These are phyloP conservation scores for Pseudobourletiella spinata DNA, from an alignment of 1,140 invertebrate genomes.

Conservation along the genomic window DNA sequence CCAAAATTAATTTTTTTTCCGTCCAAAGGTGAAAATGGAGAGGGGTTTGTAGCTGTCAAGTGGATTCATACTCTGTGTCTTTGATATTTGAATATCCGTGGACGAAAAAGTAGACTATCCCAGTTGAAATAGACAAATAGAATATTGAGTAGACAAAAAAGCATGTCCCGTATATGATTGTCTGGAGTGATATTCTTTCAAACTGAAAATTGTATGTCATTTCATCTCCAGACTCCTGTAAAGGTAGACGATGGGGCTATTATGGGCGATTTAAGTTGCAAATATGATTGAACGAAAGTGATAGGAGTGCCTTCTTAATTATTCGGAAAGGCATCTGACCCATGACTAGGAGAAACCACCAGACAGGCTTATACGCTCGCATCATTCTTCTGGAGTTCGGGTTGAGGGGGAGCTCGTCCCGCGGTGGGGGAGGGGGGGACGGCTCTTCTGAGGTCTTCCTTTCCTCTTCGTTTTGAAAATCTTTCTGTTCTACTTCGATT, in stretches of 20 bases:
- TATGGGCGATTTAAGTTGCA: no score
- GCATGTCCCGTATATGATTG: background rate
- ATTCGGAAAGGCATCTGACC: constrained; percentile 26
- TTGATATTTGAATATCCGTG: background rate
- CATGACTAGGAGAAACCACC: constrained; percentile 15
- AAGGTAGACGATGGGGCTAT: no score
- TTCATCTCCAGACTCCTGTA: constrained; percentile 5
- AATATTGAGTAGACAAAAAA: background rate
- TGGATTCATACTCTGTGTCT: background rate
- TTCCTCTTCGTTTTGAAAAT: no score
- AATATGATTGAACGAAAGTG: no score
- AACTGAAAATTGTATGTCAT: constrained; percentile 13
- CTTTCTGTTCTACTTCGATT: no score
- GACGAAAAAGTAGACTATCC: background rate
- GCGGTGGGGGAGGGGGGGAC: no score
- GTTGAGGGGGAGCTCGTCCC: no score
- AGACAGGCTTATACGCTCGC: constrained; percentile 12
- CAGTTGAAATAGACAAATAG: background rate
- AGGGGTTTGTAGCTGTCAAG: no score
- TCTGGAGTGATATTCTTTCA: background rate
- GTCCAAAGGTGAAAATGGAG: no score
- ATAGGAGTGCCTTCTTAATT: background rate
- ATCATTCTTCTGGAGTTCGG: constrained; percentile 14
- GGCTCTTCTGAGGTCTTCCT: no score
- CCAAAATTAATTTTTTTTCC: no score